Evolutionary conservation across 2,888 invertebrate genomes (phyloP), one percentile per base, ranked within the genome.

Genomic region (Elegia similella): DNA sequence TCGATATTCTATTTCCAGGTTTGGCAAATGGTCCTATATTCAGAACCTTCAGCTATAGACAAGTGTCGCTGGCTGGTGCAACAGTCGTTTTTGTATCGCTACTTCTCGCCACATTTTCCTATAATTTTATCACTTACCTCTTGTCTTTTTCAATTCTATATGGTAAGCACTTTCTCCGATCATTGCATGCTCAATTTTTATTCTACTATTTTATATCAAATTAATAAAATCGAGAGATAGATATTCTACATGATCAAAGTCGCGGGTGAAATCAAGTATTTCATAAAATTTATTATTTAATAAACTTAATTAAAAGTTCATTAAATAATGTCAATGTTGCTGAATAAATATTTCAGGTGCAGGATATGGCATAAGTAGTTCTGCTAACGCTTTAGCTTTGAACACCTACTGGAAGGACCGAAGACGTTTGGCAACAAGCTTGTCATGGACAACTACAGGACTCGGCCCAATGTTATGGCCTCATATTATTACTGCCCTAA

Each of bases 381-480:
- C 95, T 0, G 93, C 95, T 2, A 95, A 94, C 67, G 93, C 95
- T 10, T 77, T 95, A 62, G 95, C 95, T 1, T 80, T 95, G 59
- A 95, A 95, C 71, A 95, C 95, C 3, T 96, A 94, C 76, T 96
- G 95, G 88, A 94, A 94, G 75, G 90, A 93, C 55, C 93, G 93
- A 75, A 91, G 95, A 76, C 91, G 95, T 73, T 84, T 95, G 43
- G 96, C 95, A 0, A 95, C 95, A 0, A 95, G 95, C 0, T 84
- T 95, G 56, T 94, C 94, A 64, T 95, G 95, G 92, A 94, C 95
- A 0, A 93, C 94, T 0, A 95, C 95, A 2, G 95, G 95, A 0
- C 74, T 95, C 30, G 95, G 95, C 0, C 95, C 95, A 1, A 95
- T 95, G 46, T 70, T 95, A 54, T 94, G 95, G 92, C 95, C 96